Evolutionary conservation across 2,113 vertebrate species (phyloP).

Genomic region (Microcebus ravelobensis): DNA sequence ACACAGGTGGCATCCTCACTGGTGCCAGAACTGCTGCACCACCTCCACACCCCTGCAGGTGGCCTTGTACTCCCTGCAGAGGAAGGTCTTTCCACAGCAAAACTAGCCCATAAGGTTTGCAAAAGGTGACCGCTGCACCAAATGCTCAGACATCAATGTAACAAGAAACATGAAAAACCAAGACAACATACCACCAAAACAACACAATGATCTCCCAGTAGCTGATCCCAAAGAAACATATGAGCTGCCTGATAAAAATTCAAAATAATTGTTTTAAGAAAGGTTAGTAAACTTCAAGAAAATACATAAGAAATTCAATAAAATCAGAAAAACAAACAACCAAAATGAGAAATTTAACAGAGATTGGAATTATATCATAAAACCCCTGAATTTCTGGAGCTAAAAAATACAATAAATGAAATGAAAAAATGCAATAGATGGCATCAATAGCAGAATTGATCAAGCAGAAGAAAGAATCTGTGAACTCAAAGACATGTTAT

Average conservation of each 20-base stretch:
- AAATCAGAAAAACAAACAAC: not conserved
- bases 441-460: not conserved
- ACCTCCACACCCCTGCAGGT: not conserved
- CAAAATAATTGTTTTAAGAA: not conserved
- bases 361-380: not conserved
- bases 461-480: not conserved
- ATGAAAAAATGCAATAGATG: not conserved
- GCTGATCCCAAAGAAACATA: not conserved
- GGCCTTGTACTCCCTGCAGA: too few species aligned
- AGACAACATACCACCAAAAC: not conserved
- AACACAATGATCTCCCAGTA: not conserved
- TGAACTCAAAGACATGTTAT: not conserved
- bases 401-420: not conserved
- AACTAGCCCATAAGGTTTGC: not conserved
- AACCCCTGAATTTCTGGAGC: not conserved
- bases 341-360: not conserved
- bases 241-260: not conserved
- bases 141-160: not conserved
- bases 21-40: not conserved
- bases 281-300: not conserved
- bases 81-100: not conserved
- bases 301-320: not conserved
- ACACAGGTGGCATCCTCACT: not conserved
- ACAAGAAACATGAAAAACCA: not conserved
- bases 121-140: not conserved